A percentile compares a stretch with the other conserved stretches of the same genome.
Evolutionary conservation across 1,140 invertebrate genomes (phyloP).

Genomic region (Drosophila pseudoobscura): DNA sequence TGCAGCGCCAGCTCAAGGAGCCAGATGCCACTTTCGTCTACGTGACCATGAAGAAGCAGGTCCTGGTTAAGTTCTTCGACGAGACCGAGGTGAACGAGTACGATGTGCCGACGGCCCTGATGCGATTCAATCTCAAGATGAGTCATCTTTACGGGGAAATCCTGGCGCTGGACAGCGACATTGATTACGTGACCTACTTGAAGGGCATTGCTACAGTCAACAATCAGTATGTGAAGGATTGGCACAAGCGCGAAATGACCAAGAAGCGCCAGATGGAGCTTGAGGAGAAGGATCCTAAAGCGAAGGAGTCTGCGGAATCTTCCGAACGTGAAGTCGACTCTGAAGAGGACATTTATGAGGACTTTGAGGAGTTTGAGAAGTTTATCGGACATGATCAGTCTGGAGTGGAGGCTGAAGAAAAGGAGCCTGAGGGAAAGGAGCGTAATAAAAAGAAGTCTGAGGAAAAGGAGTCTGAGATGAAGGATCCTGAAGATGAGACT

Average conservation of each 20-base stretch:
- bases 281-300: constrained; percentile 1
- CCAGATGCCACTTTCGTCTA: constrained; percentile 1
- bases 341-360: too few relatives aligned
- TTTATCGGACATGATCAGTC: too few relatives aligned
- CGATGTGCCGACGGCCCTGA: constrained; percentile 30
- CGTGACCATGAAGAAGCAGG: not conserved
- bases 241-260: not conserved
- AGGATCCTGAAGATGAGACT: too few relatives aligned
- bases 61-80: constrained; percentile 35
- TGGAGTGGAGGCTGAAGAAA: too few relatives aligned
- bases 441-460: too few relatives aligned
- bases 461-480: too few relatives aligned
- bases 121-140: constrained; percentile 37
- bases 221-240: constrained; percentile 25
- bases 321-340: too few relatives aligned
- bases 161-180: constrained; percentile 36
- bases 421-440: too few relatives aligned
- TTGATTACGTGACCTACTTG: constrained; percentile 37
- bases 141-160: constrained; percentile 30
- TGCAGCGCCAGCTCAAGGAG: constrained; percentile 25
- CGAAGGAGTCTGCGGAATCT: not conserved
- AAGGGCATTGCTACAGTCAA: constrained; percentile 27
- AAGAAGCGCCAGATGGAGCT: not conserved
- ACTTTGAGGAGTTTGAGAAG: too few relatives aligned
- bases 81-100: constrained; percentile 34